Base-by-base conservation (phyloP, 2,113 vertebrate genomes). In the Acanthisitta chloris region DNA sequence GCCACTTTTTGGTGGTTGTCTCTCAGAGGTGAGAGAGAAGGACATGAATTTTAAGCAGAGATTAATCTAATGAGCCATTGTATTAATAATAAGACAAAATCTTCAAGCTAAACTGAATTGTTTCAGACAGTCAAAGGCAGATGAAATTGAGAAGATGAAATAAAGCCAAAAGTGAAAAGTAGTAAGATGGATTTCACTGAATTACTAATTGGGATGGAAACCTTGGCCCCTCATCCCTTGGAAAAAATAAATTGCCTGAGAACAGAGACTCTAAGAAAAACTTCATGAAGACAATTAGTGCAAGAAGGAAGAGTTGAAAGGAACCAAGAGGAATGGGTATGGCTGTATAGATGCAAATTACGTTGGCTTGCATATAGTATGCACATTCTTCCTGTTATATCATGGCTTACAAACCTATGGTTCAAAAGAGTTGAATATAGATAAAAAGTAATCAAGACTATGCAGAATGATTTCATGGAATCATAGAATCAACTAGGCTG, bases 11-110 rank as follows among this genome's bases (percentile, higher is more conserved):
- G 38, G 40, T 31, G n/a, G 17, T 59, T 78, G n/a, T 57, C 19
- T 82, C 59, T 66, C 34, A 42, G 67, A 92, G 61, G 72, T 86
- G 72, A 92, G 61, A 79, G 40, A 59, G 61, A 57, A 91, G 65
- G 64, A 79, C 58, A 62, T 65, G 82, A 79, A 92, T 96, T 95
- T 93, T 90, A 96, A 94, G 40, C 43, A 90, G 88, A 86, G 45
- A 95, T 92, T 88, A 86, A 94, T 88, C n/a, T 95, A 92, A 94
- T 58, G 45, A 90, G 40, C 57, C 64, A 61, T 52, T 66, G 52
- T 81, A 74, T 71, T 90, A 90, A 84, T 52, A 90, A 79, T 45
- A 76, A 86, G 33, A 76, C 86, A 70, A 84, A 74, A 65, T 51
- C 34, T 80, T 90, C 43, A 89, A 49, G 73, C 10, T 81, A 79